Base-by-base conservation (phyloP, 1,140 invertebrate genomes). In the Caenorhabditis brenneri region DNA sequence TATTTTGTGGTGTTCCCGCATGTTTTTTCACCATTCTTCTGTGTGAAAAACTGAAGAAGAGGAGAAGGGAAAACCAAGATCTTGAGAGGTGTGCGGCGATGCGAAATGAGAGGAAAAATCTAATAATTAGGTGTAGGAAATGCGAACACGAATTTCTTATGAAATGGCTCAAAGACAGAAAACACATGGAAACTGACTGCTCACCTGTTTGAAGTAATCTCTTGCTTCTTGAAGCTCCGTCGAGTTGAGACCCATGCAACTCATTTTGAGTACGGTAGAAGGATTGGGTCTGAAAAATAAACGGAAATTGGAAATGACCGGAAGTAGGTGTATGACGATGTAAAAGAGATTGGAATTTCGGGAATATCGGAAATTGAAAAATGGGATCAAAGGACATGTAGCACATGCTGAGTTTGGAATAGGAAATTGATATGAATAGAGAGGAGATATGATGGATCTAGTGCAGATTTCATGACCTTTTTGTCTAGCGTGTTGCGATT, bases 191-290 rank as follows among this genome's bases (percentile, higher is more conserved):
- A 42, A 42, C 12, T 6, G 12, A 42, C 5, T 42, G 39, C 39
- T 5, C 6, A 74, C 65, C 65, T 74, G 65, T n/a, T 46, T 39
- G 24, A 74, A 74, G 24, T 74, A 74, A 15, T 74, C 65, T 24
- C 65, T 74, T 7, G 65, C 65, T n/a, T 74, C 65, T 15, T 74
- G 65, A 7, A 74, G 65, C 36, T 74, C 65, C 36, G 65, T 74
- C 36, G 65, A 42, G 65, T 74, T 74, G n/a, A 74, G 65, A 74
- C 65, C 65, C 65, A 74, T 74, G 24, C 65, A 74, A 74, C 65
- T 74, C 65, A 74, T 74, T 65, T 65, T 65, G 2, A 24, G 9
- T 74, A 24, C 27, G n/a, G 19, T 42, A 42, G 29, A 4, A 10
- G n/a, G n/a, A 74, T 19, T 16, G 58, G 29, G 58, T 65, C 31